Evolutionary conservation across 2,888 invertebrate genomes (phyloP), one percentile per base, ranked within the genome.

Genomic region (Nasonovia ribisnigri): DNA sequence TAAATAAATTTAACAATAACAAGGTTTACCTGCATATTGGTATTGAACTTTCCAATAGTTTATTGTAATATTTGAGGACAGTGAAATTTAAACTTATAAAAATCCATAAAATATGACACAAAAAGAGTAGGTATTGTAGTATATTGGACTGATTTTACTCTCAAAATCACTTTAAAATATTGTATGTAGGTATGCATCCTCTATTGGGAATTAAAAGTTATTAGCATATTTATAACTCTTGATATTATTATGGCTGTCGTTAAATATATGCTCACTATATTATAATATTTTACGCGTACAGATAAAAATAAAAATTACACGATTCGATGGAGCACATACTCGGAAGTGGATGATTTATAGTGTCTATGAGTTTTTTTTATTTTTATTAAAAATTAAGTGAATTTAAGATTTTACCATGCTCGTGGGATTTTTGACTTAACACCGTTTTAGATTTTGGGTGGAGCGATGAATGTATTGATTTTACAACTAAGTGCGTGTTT

Each of bases 141-240:
- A 20, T 29, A 84, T 84, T 46, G 86, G 29, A 86, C 29, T 46
- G 13, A 86, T 87, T 87, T 48, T 29, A 87, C 6, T 87, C 26
- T 48, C 77, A 20, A 77, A 36, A 24, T 87, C 48, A 29, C 8
- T 29, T 46, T 26, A 26, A 86, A 46, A 13, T 86, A 86, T 43
- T 29, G 1, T 29, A 86, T 86, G 13, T n/a, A 29, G n/a, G 43
- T 46, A 16, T 6, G 8, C 57, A 57, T n/a, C 16, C 86, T 16
- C 6, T 29, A 4, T 54, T 20, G n/a, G n/a, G 48, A 48, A 48
- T 87, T 48, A n/a, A 48, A 29, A 86, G 29, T n/a, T 46, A 46
- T 87, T 87, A 77, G 36, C 36, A 87, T 48, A 87, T 87, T 87
- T 87, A 48, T 86, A 86, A 46, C 29, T 86, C n/a, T 46, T 46